phyloP scores from a whole-genome alignment of 1,140 invertebrate species.

The Hylaeus anthracinus region DNA sequence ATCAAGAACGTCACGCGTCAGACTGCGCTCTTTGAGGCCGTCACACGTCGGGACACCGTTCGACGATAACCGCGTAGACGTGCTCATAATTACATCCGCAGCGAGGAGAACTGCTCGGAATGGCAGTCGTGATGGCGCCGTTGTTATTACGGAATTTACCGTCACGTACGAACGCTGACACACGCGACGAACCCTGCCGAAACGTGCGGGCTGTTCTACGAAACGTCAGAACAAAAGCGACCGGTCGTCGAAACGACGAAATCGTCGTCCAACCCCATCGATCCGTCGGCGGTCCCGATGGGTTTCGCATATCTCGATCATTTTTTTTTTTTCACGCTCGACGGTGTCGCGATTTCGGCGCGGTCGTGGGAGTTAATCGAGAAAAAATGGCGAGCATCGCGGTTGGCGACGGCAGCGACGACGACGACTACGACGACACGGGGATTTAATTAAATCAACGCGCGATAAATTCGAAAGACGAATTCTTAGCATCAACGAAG shows the following conservation, averaged over 20 bases:
- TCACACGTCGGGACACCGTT: constrained; percentile 30
- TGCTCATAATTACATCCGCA: constrained; percentile 50
- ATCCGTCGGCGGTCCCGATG: background rate
- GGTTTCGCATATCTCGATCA: background rate
- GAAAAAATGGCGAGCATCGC: constrained; percentile 43
- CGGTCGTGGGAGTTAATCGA: constrained; percentile 52
- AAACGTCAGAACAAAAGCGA: background rate
- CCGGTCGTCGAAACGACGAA: constrained; percentile 1
- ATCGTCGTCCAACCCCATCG: background rate
- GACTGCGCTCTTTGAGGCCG: constrained; percentile 13
- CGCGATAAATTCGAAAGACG: constrained; percentile 68
- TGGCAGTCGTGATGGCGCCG: constrained; percentile 41
- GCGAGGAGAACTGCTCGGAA: constrained; percentile 31
- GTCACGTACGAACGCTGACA: constrained; percentile 22
- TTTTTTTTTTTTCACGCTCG: constrained; percentile 9
- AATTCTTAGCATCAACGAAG: constrained; percentile 52
- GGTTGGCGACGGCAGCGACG: background rate
- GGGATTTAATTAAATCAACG: constrained; percentile 71
- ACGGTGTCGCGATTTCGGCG: background rate
- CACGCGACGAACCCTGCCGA: background rate
- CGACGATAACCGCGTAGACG: constrained; percentile 54
- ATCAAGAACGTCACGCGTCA: constrained; percentile 37
- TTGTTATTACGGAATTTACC: constrained; percentile 60
- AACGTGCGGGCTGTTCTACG: background rate
- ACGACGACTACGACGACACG: background rate